Evolutionary conservation across 2,888 invertebrate genomes (phyloP).

Genomic region (Lasioglossum leucozonium): DNA sequence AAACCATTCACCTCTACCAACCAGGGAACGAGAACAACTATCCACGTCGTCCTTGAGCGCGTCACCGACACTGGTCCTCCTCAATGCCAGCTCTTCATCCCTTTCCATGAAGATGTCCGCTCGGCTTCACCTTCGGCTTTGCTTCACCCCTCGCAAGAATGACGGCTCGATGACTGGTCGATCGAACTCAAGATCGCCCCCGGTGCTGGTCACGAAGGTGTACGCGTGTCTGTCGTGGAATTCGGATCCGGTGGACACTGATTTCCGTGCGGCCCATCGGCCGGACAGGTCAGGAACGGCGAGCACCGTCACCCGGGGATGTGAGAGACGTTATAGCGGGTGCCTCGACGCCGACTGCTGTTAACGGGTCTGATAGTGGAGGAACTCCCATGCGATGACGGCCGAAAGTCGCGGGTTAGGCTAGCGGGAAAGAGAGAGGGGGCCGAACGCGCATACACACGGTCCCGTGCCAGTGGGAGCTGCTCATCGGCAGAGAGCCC

Average conservation of each 20-base stretch:
- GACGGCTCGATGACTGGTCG: background rate
- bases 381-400: constrained; percentile 79
- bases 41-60: constrained; percentile 21
- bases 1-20: constrained; percentile 45
- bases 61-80: constrained; percentile 47
- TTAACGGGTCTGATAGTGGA: constrained; percentile 81
- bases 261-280: constrained; percentile 70
- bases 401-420: constrained; percentile 73
- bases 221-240: constrained; percentile 33
- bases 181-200: background rate
- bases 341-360: constrained; percentile 82
- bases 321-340: constrained; percentile 78
- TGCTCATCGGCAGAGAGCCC: constrained; percentile 29
- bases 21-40: constrained; percentile 32
- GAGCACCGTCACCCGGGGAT: constrained; percentile 71
- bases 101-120: background rate
- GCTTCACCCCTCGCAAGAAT: background rate
- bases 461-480: constrained; percentile 20
- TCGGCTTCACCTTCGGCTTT: background rate
- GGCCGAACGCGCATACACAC: background rate
- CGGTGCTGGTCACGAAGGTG: background rate
- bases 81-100: constrained; percentile 4
- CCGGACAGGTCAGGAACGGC: constrained; percentile 63
- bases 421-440: constrained; percentile 51
- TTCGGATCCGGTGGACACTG: constrained; percentile 62